A percentile compares a stretch with the other conserved stretches of the same genome.
Conservation (phyloP, 2,888 invertebrate genomes). For the Drosophila colorata region DNA sequence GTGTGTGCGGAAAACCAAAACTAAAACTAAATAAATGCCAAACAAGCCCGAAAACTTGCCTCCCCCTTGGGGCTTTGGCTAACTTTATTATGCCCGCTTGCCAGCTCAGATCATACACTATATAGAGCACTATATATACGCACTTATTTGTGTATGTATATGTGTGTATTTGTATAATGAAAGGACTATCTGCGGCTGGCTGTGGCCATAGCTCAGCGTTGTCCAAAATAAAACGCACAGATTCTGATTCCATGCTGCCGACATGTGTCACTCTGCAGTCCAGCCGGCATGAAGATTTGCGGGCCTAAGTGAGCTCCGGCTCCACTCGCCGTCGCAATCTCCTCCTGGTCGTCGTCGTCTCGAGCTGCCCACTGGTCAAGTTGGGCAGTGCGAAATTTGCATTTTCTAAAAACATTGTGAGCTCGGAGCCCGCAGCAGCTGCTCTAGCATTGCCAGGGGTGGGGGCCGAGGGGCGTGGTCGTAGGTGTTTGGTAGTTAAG, state of each 20-base stretch:
- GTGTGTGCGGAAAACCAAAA: slow-evolving; percentile 41
- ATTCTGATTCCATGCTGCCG: slow-evolving; percentile 83
- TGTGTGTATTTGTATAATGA: slow-evolving; percentile 41
- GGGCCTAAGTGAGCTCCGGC: slow-evolving; percentile 56
- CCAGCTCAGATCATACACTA: slow-evolving; percentile 36
- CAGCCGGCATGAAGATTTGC: slow-evolving; percentile 81
- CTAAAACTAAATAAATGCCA: slow-evolving; percentile 81
- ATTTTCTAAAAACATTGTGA: slow-evolving; percentile 80
- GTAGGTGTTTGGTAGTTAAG: slow-evolving; percentile 67
- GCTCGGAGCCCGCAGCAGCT: slow-evolving; percentile 50
- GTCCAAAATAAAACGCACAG: slow-evolving; percentile 73
- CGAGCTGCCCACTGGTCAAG: slow-evolving; percentile 31
- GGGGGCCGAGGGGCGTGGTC: slow-evolving; percentile 46
- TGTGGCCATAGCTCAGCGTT: slow-evolving; percentile 64
- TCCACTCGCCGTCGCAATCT: not conserved
- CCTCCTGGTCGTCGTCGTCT: slow-evolving; percentile 16
- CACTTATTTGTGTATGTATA: not conserved
- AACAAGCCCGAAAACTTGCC: slow-evolving; percentile 73
- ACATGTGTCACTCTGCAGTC: slow-evolving; percentile 84
- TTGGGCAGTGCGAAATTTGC: slow-evolving; percentile 73
- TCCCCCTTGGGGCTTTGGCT: slow-evolving; percentile 35
- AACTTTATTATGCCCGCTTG: slow-evolving; percentile 72
- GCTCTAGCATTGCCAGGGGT: slow-evolving; percentile 26
- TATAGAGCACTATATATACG: slow-evolving; percentile 14
- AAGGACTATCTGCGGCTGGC: slow-evolving; percentile 66